phyloP scores from a whole-genome alignment of 2,888 invertebrate species.

The Cabera pusaria region DNA sequence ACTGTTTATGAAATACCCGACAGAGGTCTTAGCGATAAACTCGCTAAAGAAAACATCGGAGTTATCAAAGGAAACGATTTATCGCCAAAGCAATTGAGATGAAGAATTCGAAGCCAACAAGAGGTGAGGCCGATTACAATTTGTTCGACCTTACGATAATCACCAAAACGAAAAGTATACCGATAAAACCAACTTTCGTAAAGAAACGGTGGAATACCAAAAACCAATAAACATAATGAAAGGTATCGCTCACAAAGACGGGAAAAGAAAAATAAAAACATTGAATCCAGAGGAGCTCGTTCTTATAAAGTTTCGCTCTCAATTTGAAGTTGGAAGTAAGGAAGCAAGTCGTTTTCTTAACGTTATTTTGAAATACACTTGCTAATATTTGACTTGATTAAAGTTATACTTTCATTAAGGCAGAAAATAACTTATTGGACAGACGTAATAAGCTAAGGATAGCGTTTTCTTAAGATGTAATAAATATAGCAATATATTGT shows the following conservation, averaged over 20 bases:
- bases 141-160: constrained; percentile 3
- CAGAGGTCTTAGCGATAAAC: constrained; percentile 23
- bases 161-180: too few relatives aligned
- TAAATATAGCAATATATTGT: constrained; percentile 46
- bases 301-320: constrained; percentile 24
- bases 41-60: constrained; percentile 12
- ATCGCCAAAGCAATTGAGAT: constrained; percentile 8
- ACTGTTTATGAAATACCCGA: constrained; percentile 29
- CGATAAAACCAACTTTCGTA: constrained; percentile 18
- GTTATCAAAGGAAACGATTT: constrained; percentile 6
- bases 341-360: constrained; percentile 25
- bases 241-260: constrained; percentile 31
- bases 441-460: constrained; percentile 11
- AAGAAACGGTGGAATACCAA: constrained; percentile 26
- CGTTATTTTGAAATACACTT: constrained; percentile 15
- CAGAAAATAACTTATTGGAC: not conserved
- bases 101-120: constrained; percentile 6
- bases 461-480: constrained; percentile 27
- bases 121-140: constrained; percentile 14
- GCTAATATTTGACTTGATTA: constrained; percentile 19
- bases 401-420: constrained; percentile 9
- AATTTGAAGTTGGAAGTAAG: constrained; percentile 24
- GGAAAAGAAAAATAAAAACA: constrained; percentile 31
- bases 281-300: constrained; percentile 25
- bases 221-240: constrained; percentile 33